Conservation (phyloP, 2,113 vertebrate species). For the Scytalopus superciliaris region DNA sequence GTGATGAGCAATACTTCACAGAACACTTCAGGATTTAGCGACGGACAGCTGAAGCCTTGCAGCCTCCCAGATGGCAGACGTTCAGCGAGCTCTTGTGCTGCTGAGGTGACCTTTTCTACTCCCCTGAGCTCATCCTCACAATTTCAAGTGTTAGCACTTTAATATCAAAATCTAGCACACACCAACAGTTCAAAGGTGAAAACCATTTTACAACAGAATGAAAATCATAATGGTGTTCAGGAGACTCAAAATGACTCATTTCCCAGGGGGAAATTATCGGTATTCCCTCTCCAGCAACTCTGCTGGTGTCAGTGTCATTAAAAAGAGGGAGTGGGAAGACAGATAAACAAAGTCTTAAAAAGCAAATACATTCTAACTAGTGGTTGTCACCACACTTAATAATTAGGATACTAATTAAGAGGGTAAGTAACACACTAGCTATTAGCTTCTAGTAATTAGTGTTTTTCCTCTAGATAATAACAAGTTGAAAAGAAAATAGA, state of each 20-base stretch:
- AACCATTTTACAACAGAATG: constrained; percentile 34
- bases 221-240: not conserved
- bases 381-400: constrained; percentile 58
- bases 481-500: constrained; percentile 33
- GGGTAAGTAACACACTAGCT: constrained; percentile 40
- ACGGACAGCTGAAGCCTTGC: not conserved
- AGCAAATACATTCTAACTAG: constrained; percentile 26
- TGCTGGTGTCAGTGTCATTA: constrained; percentile 14
- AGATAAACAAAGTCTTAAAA: constrained; percentile 63
- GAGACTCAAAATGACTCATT: constrained; percentile 25
- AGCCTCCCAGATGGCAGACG: not conserved
- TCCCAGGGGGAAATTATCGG: constrained; percentile 6
- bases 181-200: constrained; percentile 44
- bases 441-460: constrained; percentile 53
- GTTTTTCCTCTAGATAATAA: constrained; percentile 41
- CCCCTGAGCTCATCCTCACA: not conserved
- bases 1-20: not conserved
- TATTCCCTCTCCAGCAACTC: constrained; percentile 8
- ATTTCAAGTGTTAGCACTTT: not conserved
- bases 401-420: constrained; percentile 56
- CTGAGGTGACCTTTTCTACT: not conserved
- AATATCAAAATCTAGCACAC: not conserved
- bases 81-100: not conserved
- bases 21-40: not conserved
- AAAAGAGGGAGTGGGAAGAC: constrained; percentile 17